Base-by-base conservation (phyloP, 2,797 vertebrate species). In the Acipenser transmontanus region DNA sequence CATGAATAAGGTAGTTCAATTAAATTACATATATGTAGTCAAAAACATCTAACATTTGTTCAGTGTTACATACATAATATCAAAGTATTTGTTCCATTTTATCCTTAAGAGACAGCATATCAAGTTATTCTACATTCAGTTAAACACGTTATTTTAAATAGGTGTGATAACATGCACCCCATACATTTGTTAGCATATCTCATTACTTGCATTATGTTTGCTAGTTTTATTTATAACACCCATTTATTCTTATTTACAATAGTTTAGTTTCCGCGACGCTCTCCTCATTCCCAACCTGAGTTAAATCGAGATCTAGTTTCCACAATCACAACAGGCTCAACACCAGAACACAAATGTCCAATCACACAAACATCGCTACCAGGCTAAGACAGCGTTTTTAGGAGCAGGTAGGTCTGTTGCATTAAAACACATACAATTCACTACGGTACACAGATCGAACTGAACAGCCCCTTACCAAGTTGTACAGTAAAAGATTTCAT, bases 311-410 rank as follows among this genome's bases (percentile, higher is more conserved):
- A 79, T 88, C 2, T 34, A 34, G 34, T 4, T 34, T 83, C 89
- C 91, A 93, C 88, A 87, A 91, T 91, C 89, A 88, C 86, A 82
- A 88, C 76, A 78, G 84, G 81, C 78, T 34, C 3, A 34, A 84
- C 78, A 73, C 86, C 80, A 87, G 88, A 86, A 79, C 86, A 87
- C 86, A 91, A 87, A 94, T 91, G 88, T 91, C 80, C 88, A 89
- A 82, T 89, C 91, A 93, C 91, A 93, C 91, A 86, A 87, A 92
- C 87, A 81, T 91, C 81, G 88, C 91, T 86, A 94, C 91, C 87
- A 89, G 88, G 86, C 89, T 86, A 87, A 85, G 85, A 84, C 82
- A 87, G 84, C 89, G 80, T 76, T 89, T 90, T 87, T 90, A 81
- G 79, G 67, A 84, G 80, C 91, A 81, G 88, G 88, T 75, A 64